Evolutionary conservation across 2,113 vertebrate genomes (phyloP).

Genomic region (Thryonomys swinderianus): DNA sequence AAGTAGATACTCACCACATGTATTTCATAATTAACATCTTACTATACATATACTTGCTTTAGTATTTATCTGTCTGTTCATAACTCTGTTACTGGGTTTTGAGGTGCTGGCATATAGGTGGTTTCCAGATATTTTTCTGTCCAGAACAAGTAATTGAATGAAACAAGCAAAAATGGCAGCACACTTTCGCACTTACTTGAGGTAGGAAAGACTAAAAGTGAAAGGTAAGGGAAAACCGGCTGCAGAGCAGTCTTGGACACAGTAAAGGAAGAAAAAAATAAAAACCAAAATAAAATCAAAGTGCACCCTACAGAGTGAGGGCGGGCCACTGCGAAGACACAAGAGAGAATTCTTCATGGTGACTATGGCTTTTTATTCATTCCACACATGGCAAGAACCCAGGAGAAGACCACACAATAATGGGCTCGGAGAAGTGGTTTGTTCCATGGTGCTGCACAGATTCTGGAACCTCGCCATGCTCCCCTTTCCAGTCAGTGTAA

Average conservation of each 20-base stretch:
- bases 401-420: neutral
- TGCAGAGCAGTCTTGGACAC: neutral
- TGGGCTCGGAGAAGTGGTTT: accelerated
- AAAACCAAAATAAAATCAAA: neutral
- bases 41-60: neutral
- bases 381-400: neutral
- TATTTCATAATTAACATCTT: neutral
- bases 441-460: neutral
- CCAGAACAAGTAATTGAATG: neutral
- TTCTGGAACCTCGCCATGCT: neutral
- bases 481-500: neutral
- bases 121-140: neutral
- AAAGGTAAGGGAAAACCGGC: neutral
- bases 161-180: neutral
- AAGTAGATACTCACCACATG: neutral
- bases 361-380: neutral
- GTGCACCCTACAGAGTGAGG: neutral
- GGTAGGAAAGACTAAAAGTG: neutral
- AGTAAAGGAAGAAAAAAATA: neutral
- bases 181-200: neutral
- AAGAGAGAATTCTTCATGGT: neutral
- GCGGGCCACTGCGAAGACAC: neutral
- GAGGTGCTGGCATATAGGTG: neutral
- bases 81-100: neutral
- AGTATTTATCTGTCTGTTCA: neutral